Base-by-base conservation (phyloP, 2,888 invertebrate genomes). In the Cylindroiulus punctatus region DNA sequence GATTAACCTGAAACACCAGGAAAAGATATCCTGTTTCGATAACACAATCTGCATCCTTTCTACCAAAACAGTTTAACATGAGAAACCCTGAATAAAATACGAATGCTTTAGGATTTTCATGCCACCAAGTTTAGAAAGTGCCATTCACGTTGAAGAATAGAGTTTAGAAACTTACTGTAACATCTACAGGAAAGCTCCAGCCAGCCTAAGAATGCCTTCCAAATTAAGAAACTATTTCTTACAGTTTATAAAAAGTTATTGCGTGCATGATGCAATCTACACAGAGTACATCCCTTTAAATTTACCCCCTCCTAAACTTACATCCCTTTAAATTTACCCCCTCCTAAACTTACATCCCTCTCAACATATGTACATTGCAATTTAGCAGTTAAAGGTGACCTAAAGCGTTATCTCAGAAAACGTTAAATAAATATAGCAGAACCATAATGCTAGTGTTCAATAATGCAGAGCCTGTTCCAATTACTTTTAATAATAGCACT, bases 21-120 rank as follows among this genome's bases (percentile, higher is more conserved):
- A 76, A 76, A 76, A 76, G 30, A 76, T 76, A 76, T 76, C 76
- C 30, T 76, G 76, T 26, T 30, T 76, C 30, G 76, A 76, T 30
- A 76, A 19, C 17, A 76, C 30, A 76, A 76, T 76, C 76, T 76
- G 76, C 30, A 30, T 76, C 76, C 76, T 76, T 76, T 76, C 19
- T 65, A 5, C 26, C 1, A 26, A 10, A 65, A 65, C 8, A 22
- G 3, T 26, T 76, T n/a, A n/a, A n/a, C n/a, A 30, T 30, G 5
- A 76, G 12, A 76, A 76, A 30, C 26, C 12, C 76, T 76, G 17
- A 0, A 12, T 76, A 30, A 76, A 26, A 76, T 12, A 0, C 12
- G 3, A 52, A 52, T 7, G n/a, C n/a, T 52, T n/a, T 7, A 19
- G 0, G 52, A n/a, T 52, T 10, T 12, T 30, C 17, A 14, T 76